Evolutionary conservation across 2,888 invertebrate species (phyloP).

Genomic region (Ormia ochracea): DNA sequence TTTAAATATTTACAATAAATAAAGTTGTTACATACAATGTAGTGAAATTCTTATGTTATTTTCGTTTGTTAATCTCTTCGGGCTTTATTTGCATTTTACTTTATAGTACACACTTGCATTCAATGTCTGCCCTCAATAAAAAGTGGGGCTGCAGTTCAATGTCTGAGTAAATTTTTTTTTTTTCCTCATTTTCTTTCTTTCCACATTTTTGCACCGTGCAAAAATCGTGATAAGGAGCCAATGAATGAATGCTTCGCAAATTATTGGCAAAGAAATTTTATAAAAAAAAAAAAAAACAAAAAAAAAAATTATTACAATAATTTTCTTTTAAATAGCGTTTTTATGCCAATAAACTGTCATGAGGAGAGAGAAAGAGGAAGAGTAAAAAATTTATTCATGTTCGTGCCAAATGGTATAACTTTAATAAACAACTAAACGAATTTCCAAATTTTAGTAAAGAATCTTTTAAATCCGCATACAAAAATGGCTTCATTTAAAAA

Average conservation of each 20-base stretch:
- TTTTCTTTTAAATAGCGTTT: not conserved
- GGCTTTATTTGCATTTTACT: not conserved
- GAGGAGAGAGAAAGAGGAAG: not conserved
- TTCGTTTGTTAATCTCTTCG: not conserved
- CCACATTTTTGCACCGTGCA: not conserved
- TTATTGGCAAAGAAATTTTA: constrained; percentile 6
- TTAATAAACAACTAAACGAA: too few species aligned
- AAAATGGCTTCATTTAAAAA: not conserved
- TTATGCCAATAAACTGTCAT: not conserved
- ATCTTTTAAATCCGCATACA: too few species aligned
- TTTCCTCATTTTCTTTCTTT: not conserved
- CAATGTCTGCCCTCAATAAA: constrained; percentile 57
- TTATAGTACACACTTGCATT: constrained; percentile 18
- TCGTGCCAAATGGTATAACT: too few species aligned
- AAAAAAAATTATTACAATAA: not conserved
- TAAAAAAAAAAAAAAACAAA: not conserved
- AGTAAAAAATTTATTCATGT: not conserved
- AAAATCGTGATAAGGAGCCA: constrained; percentile 3
- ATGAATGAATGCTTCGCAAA: constrained; percentile 25
- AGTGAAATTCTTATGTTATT: not conserved
- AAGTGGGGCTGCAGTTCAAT: constrained; percentile 63
- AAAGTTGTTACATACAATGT: constrained; percentile 44
- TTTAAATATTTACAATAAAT: constrained; percentile 51
- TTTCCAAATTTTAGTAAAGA: too few species aligned
- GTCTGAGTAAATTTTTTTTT: constrained; percentile 22